These are phyloP conservation scores for Neodon shergylaensis DNA, from an alignment of 2,113 vertebrate genomes.

Conservation along the genomic window DNA sequence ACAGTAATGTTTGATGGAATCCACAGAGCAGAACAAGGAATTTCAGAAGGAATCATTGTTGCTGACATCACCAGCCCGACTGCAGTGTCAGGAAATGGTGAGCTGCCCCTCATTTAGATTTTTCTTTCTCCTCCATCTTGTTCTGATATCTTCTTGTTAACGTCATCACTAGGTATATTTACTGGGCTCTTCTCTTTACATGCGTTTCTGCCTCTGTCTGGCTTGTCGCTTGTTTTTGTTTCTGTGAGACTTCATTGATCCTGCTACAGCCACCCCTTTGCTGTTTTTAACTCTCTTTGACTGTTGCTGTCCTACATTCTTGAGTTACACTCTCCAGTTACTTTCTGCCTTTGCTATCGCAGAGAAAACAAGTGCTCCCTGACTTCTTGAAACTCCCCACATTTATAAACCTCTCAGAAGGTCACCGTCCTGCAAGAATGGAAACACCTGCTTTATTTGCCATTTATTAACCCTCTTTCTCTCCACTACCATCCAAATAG, in stretches of 20 bases:
- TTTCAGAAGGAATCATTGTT: not conserved
- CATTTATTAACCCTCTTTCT: not conserved
- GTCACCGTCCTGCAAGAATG: not conserved
- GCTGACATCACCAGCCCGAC: not conserved
- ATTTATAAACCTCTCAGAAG: not conserved
- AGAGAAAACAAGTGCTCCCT: not conserved
- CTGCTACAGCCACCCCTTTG: not conserved
- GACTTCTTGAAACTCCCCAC: slow-evolving; percentile 24
- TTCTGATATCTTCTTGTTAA: not conserved
- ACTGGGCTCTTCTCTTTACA: not conserved
- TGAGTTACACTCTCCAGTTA: not conserved
- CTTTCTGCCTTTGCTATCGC: slow-evolving; percentile 18
- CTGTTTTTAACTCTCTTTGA: not conserved
- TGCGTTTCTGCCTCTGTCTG: not conserved
- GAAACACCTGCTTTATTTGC: not conserved
- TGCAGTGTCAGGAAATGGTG: not conserved
- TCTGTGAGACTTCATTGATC: not conserved
- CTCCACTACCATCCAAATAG: not conserved
- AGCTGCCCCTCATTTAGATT: not conserved
- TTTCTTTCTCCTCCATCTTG: not conserved
- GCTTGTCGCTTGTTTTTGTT: not conserved
- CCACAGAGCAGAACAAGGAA: not conserved
- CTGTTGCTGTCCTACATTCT: too few species aligned
- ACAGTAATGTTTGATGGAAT: slow-evolving; percentile 43
- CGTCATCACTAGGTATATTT: not conserved